A percentile compares a stretch with the other conserved stretches of the same genome.
phyloP scores from a whole-genome alignment of 2,797 vertebrate genomes.

The Helostoma temminkii region DNA sequence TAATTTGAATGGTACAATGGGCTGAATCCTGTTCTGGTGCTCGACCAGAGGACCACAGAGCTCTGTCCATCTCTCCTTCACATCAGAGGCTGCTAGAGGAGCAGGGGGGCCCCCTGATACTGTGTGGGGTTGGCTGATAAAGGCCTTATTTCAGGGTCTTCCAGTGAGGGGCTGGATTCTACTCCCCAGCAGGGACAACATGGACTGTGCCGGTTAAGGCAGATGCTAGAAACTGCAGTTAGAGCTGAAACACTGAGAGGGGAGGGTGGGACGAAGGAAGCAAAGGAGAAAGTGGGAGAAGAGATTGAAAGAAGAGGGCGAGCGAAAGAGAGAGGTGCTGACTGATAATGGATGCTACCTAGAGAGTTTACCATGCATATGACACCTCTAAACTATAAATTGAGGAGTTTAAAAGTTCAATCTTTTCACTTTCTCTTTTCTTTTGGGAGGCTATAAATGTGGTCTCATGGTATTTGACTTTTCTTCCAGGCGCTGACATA shows the following conservation, averaged over 20 bases:
- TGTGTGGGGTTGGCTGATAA: slow-evolving; percentile 88
- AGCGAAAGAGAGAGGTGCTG: slow-evolving; percentile 70
- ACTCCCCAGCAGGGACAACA: slow-evolving; percentile 81
- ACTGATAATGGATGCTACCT: slow-evolving; percentile 74
- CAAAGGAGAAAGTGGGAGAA: slow-evolving; percentile 65
- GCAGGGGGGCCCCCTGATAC: slow-evolving; percentile 84
- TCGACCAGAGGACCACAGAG: slow-evolving; percentile 84
- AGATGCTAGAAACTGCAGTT: slow-evolving; percentile 75
- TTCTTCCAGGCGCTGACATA: slow-evolving; percentile 80
- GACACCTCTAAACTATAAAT: slow-evolving; percentile 81
- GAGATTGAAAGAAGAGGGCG: slow-evolving; percentile 59
- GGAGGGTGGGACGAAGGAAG: slow-evolving; percentile 62
- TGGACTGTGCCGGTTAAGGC: slow-evolving; percentile 75
- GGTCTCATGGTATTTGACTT: slow-evolving; percentile 78
- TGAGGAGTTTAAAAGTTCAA: slow-evolving; percentile 80
- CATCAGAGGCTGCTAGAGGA: slow-evolving; percentile 86
- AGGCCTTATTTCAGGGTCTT: slow-evolving; percentile 87
- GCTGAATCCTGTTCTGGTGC: slow-evolving; percentile 86
- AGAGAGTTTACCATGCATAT: slow-evolving; percentile 76
- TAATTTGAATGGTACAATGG: slow-evolving; percentile 87
- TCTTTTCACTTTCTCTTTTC: slow-evolving; percentile 73
- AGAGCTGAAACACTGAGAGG: slow-evolving; percentile 66
- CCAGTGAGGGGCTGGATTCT: slow-evolving; percentile 82
- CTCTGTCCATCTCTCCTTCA: slow-evolving; percentile 87
- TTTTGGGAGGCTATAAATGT: slow-evolving; percentile 71